Percentiles rank a stretch among this genome's conserved stretches.
phyloP scores from a whole-genome alignment of 2,888 invertebrate genomes.

The Aplocera efformata region DNA sequence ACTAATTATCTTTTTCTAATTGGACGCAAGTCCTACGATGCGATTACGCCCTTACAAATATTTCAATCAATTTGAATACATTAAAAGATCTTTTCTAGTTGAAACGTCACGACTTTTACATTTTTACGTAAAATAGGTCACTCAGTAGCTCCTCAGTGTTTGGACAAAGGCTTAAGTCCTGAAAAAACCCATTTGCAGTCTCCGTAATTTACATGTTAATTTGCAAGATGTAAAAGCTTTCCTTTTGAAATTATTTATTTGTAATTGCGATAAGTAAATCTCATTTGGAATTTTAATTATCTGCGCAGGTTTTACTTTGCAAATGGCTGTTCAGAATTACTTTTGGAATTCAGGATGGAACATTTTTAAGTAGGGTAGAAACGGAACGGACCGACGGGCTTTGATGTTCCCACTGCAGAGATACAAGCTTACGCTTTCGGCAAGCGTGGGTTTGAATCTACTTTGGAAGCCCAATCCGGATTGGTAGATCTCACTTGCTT shows the following conservation, averaged over 20 bases:
- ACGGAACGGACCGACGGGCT: too few relatives aligned
- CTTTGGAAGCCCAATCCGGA: too few relatives aligned
- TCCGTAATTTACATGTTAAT: constrained; percentile 33
- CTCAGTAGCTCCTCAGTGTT: constrained; percentile 11
- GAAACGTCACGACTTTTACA: too few relatives aligned
- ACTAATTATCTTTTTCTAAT: too few relatives aligned
- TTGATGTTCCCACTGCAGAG: too few relatives aligned
- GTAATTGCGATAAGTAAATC: constrained; percentile 34
- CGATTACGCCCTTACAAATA: too few relatives aligned
- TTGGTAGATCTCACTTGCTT: too few relatives aligned
- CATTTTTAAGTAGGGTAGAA: constrained; percentile 13
- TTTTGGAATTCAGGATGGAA: constrained; percentile 17
- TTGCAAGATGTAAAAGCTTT: constrained; percentile 31
- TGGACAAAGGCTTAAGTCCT: constrained; percentile 12
- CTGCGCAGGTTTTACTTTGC: constrained; percentile 25
- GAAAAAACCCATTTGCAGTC: constrained; percentile 24
- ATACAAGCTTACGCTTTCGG: too few relatives aligned
- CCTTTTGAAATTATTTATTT: constrained; percentile 35
- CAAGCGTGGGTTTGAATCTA: too few relatives aligned
- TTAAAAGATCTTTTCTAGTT: too few relatives aligned
- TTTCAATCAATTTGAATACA: too few relatives aligned
- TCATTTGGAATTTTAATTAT: constrained; percentile 35
- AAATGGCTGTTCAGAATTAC: constrained; percentile 25
- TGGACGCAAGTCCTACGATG: too few relatives aligned
- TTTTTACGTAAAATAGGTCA: constrained; percentile 1